Conservation (phyloP, 2,113 vertebrate species). For the Cygnus buccinator region DNA sequence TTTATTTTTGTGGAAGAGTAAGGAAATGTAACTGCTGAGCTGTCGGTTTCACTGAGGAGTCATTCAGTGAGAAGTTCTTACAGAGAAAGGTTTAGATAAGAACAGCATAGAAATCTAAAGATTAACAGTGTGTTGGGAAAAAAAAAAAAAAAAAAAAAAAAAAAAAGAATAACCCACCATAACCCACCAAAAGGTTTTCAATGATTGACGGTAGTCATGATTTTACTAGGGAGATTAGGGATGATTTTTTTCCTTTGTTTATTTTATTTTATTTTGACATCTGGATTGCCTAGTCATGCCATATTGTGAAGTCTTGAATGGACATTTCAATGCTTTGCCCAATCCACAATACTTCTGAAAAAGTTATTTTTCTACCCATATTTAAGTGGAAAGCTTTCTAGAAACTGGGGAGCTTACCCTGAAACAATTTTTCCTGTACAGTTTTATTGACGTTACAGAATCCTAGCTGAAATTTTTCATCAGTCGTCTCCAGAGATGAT, state of each 20-base stretch:
- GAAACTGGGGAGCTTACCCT: background rate
- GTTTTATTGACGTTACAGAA: background rate
- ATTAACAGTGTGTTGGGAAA: background rate
- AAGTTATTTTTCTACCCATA: background rate
- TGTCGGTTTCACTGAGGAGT: background rate
- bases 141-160: background rate
- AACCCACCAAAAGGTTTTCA: background rate
- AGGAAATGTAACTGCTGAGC: background rate
- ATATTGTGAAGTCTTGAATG: background rate
- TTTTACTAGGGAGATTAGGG: background rate
- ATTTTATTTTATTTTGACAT: background rate
- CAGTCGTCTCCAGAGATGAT: background rate
- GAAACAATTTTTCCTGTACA: background rate
- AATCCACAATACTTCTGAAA: background rate
- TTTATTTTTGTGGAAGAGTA: background rate
- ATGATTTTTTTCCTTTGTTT: background rate
- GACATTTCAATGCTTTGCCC: background rate
- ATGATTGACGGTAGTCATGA: background rate
- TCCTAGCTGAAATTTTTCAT: conserved; percentile 7
- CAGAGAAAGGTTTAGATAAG: background rate
- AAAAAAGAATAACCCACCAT: background rate
- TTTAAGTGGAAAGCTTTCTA: background rate
- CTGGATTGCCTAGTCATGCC: background rate
- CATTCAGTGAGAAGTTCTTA: background rate
- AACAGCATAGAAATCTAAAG: background rate